Evolutionary conservation across 2,888 invertebrate genomes (phyloP).

Genomic region (Diogma glabrata): DNA sequence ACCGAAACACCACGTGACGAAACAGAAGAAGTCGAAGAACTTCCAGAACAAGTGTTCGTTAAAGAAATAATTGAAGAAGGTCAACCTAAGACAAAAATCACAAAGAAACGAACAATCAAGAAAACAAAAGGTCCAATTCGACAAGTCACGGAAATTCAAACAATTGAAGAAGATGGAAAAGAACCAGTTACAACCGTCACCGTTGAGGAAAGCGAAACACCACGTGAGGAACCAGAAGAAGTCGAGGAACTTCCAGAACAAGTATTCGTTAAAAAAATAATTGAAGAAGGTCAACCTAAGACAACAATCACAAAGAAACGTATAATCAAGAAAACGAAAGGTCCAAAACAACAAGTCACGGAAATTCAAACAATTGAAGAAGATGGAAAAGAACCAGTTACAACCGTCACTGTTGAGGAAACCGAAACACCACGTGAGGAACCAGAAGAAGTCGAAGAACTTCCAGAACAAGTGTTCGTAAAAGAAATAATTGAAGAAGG

Average conservation of each 20-base stretch:
- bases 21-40: slow-evolving; percentile 31
- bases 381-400: slow-evolving; percentile 30
- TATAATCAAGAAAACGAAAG: slow-evolving; percentile 29
- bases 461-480: slow-evolving; percentile 18
- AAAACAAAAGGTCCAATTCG: slow-evolving; percentile 26
- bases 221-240: slow-evolving; percentile 26
- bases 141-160: slow-evolving; percentile 27
- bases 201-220: slow-evolving; percentile 19
- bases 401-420: slow-evolving; percentile 24
- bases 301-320: slow-evolving; percentile 25
- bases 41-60: slow-evolving; percentile 14
- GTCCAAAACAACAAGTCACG: slow-evolving; percentile 31
- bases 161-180: slow-evolving; percentile 31
- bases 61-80: slow-evolving; percentile 23
- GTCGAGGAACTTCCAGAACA: slow-evolving; percentile 30
- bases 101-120: slow-evolving; percentile 28
- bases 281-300: slow-evolving; percentile 24
- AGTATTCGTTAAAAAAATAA: slow-evolving; percentile 23
- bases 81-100: slow-evolving; percentile 25
- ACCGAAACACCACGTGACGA: slow-evolving; percentile 5
- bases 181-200: slow-evolving; percentile 19
- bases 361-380: slow-evolving; percentile 33
- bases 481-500: slow-evolving; percentile 17
- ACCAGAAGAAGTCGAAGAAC: slow-evolving; percentile 23
- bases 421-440: slow-evolving; percentile 12